Percentiles rank a stretch among this genome's conserved stretches.
These are phyloP conservation scores for Danio choprae DNA, from an alignment of 2,797 vertebrate genomes.

Conservation along the genomic window DNA sequence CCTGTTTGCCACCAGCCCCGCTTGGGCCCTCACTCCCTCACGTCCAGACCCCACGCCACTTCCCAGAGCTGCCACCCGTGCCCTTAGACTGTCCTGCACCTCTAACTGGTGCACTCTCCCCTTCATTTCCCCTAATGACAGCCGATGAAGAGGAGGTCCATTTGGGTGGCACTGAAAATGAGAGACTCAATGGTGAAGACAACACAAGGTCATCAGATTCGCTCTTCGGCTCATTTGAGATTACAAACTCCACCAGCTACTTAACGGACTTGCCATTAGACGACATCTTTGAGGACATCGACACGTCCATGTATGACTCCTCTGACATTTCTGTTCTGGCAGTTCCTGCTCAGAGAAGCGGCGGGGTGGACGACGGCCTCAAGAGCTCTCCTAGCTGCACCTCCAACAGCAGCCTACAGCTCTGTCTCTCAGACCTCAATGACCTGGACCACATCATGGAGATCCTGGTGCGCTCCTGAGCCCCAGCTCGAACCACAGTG, in stretches of 20 bases:
- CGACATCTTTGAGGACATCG: conserved; percentile 86
- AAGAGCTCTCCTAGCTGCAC: conserved; percentile 76
- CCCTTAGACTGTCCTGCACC: conserved; percentile 66
- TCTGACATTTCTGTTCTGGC: conserved; percentile 78
- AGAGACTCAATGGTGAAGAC: background rate
- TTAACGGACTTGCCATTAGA: conserved; percentile 83
- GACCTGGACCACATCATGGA: conserved; percentile 86
- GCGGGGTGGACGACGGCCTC: conserved; percentile 60
- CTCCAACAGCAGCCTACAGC: conserved; percentile 75
- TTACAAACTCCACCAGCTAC: conserved; percentile 84
- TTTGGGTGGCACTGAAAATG: conserved; percentile 2
- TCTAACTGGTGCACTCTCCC: background rate
- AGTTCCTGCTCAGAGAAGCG: conserved; percentile 52
- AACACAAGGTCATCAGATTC: conserved; percentile 73
- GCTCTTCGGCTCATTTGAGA: conserved; percentile 82
- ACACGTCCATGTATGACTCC: conserved; percentile 85
- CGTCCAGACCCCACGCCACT: conserved; percentile 52
- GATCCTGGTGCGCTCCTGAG: conserved; percentile 81
- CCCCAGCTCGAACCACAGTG: background rate
- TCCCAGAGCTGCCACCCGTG: conserved; percentile 53
- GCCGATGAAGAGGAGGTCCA: conserved; percentile 24
- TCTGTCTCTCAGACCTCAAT: conserved; percentile 79
- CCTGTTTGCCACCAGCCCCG: conserved; percentile 22
- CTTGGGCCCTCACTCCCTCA: conserved; percentile 42
- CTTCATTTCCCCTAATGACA: background rate